Conservation (phyloP, 2,113 vertebrate genomes). For the Rhinichthys klamathensis region DNA sequence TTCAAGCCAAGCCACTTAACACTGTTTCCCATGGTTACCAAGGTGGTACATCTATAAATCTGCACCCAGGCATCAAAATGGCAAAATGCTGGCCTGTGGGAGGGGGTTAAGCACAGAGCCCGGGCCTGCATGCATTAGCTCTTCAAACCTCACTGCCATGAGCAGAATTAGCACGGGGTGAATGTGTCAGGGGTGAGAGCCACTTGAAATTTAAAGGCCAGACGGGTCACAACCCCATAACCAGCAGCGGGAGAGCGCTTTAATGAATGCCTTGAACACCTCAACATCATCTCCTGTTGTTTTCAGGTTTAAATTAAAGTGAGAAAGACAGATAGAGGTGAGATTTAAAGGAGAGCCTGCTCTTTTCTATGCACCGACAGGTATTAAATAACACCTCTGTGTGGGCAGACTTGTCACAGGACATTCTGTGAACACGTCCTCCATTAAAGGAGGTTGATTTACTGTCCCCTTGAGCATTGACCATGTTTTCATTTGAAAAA, state of each 20-base stretch:
- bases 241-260: not conserved
- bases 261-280: not conserved
- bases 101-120: not conserved
- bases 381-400: conserved; percentile 38
- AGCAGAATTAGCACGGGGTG: conserved; percentile 30
- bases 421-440: conserved; percentile 33
- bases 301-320: conserved; percentile 8
- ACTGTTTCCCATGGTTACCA: not conserved
- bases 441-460: conserved; percentile 40
- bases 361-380: not conserved
- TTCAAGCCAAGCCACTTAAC: not conserved
- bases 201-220: conserved; percentile 20
- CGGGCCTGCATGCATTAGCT: conserved; percentile 17
- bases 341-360: not conserved
- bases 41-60: not conserved
- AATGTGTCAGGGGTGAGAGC: conserved; percentile 46
- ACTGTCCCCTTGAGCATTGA: conserved; percentile 11
- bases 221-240: conserved; percentile 19
- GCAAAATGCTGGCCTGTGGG: not conserved
- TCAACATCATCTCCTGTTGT: not conserved
- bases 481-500: conserved; percentile 40
- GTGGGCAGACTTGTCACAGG: conserved; percentile 10
- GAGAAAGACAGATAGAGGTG: conserved; percentile 3
- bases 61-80: not conserved
- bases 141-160: conserved; percentile 8